Conservation (phyloP, 1,140 invertebrate genomes). For the Pseudomyrmex flavicornis region DNA sequence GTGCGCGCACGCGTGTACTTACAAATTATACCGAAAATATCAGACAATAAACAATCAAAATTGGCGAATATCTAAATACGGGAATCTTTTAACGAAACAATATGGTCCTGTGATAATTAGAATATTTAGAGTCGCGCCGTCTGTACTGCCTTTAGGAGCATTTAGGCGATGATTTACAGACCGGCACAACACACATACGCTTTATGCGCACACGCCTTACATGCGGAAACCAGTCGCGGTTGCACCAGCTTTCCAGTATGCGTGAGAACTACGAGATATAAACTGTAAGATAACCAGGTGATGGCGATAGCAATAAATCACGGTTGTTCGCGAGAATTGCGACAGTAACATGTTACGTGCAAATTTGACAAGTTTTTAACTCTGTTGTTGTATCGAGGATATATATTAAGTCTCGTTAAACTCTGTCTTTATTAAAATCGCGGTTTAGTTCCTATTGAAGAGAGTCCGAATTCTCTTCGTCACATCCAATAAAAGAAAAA, state of each 20-base stretch:
- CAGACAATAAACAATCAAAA: not conserved
- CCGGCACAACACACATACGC: constrained; percentile 11
- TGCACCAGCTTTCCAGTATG: constrained; percentile 65
- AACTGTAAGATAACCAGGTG: constrained; percentile 73
- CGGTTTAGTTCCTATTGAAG: not conserved
- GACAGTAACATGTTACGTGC: constrained; percentile 56
- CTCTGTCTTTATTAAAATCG: constrained; percentile 64
- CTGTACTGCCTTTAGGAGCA: constrained; percentile 51
- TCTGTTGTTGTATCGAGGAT: constrained; percentile 72
- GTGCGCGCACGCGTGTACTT: too few relatives aligned
- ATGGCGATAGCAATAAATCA: constrained; percentile 70
- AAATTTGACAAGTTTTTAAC: constrained; percentile 73
- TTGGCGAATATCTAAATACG: not conserved
- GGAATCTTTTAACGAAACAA: constrained; percentile 12
- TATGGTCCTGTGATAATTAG: constrained; percentile 64
- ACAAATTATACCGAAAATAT: too few relatives aligned
- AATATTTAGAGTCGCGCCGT: constrained; percentile 63
- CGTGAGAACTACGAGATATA: constrained; percentile 74
- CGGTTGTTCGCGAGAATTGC: constrained; percentile 63
- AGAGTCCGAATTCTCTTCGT: too few relatives aligned
- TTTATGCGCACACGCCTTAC: constrained; percentile 19
- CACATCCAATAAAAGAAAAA: too few relatives aligned
- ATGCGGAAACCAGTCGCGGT: constrained; percentile 33
- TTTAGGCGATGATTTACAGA: constrained; percentile 75
- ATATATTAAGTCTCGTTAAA: constrained; percentile 77